These are phyloP conservation scores for Falcaria lacertinaria DNA, from an alignment of 2,888 invertebrate genomes.

Conservation along the genomic window DNA sequence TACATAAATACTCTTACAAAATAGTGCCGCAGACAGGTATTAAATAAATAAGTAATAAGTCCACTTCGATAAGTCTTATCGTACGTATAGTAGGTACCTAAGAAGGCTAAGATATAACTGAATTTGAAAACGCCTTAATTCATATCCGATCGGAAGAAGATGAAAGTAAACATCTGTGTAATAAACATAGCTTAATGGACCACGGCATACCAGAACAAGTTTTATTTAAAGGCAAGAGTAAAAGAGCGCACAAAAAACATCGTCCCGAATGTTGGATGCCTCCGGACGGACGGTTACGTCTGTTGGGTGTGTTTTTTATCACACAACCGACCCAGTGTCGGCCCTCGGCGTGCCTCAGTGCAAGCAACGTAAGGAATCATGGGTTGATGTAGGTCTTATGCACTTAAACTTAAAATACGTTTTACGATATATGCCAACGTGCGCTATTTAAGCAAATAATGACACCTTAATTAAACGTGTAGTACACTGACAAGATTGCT, in stretches of 20 bases:
- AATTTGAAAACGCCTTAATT: neutral
- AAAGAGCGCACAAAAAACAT: constrained; percentile 58
- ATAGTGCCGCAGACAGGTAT: no score
- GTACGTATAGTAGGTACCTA: no score
- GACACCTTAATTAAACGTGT: no score
- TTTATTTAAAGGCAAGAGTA: constrained; percentile 59
- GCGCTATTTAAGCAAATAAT: neutral
- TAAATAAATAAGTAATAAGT: no score
- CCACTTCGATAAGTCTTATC: no score
- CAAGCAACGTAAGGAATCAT: constrained; percentile 36
- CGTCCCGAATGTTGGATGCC: constrained; percentile 62
- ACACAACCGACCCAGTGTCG: constrained; percentile 35
- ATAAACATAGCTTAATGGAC: constrained; percentile 32
- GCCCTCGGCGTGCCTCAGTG: no score
- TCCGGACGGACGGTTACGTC: constrained; percentile 47
- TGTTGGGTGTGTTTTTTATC: constrained; percentile 48
- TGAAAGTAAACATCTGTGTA: constrained; percentile 25
- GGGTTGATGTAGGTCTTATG: constrained; percentile 66
- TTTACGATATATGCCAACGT: no score
- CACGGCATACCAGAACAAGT: constrained; percentile 47
- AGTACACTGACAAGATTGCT: no score
- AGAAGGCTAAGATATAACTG: no score
- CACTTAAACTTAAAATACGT: no score
- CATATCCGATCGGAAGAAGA: constrained; percentile 8
- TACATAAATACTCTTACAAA: no score